A percentile compares a stretch with the other conserved stretches of the same genome.
phyloP scores from a whole-genome alignment of 2,888 invertebrate genomes.

The Graphium colonna region DNA sequence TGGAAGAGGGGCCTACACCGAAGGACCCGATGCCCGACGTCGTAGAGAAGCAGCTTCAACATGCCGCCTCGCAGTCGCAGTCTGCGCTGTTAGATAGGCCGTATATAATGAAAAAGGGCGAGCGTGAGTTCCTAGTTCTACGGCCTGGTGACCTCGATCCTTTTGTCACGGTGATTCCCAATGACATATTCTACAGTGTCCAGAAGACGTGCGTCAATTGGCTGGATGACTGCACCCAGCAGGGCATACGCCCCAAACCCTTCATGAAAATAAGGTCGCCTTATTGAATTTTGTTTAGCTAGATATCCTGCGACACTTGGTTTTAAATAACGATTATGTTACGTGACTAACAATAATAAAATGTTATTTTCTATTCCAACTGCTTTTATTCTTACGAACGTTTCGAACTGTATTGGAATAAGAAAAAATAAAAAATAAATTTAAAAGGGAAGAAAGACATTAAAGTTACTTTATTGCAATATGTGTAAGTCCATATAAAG shows the following conservation, averaged over 20 bases:
- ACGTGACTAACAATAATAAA: too few species aligned
- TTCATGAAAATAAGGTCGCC: too few species aligned
- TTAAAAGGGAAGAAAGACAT: too few species aligned
- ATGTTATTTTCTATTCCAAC: too few species aligned
- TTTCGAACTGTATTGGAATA: too few species aligned
- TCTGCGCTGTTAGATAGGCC: conserved; percentile 47
- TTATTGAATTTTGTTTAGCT: too few species aligned
- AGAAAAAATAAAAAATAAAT: too few species aligned
- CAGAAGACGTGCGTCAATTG: conserved; percentile 66
- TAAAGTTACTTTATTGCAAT: too few species aligned
- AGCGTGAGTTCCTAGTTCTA: conserved; percentile 57
- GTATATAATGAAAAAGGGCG: conserved; percentile 44
- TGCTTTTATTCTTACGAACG: too few species aligned
- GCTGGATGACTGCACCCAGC: conserved; percentile 58
- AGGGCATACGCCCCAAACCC: conserved; percentile 47
- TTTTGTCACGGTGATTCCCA: conserved; percentile 58
- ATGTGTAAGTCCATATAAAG: too few species aligned
- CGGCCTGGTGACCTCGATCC: conserved; percentile 37
- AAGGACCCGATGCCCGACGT: conserved; percentile 12
- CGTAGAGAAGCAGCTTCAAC: conserved; percentile 45
- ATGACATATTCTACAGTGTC: conserved; percentile 52
- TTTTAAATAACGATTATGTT: too few species aligned
- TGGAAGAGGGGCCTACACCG: not conserved
- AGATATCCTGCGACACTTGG: too few species aligned
- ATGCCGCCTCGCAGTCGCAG: conserved; percentile 31